Percentiles rank a stretch among this genome's conserved stretches.
Conservation (phyloP, 2,797 vertebrate genomes). For the Apogon hyalosoma region DNA sequence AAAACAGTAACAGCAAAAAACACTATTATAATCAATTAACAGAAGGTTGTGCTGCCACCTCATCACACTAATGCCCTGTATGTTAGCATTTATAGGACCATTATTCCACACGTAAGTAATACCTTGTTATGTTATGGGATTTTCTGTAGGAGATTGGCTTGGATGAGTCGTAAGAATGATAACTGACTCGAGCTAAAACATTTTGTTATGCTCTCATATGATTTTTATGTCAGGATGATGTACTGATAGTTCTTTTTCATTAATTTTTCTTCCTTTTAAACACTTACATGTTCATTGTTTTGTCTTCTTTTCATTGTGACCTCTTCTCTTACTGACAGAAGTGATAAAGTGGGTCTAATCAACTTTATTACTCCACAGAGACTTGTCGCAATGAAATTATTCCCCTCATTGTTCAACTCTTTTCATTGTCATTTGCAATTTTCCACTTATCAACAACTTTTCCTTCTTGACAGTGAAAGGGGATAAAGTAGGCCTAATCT, state of each 20-base stretch:
- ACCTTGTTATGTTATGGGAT: too few relatives aligned
- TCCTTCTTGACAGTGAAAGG: constrained; percentile 32
- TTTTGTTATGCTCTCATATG: too few relatives aligned
- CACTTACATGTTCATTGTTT: constrained; percentile 14
- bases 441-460: constrained; percentile 58
- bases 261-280: constrained; percentile 5
- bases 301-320: constrained; percentile 26
- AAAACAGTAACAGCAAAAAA: too few relatives aligned
- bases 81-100: too few relatives aligned
- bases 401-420: constrained; percentile 29
- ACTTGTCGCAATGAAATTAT: constrained; percentile 47
- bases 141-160: too few relatives aligned
- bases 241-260: neutral
- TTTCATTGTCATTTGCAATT: constrained; percentile 58
- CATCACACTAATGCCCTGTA: too few relatives aligned
- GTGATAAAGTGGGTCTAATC: constrained; percentile 51
- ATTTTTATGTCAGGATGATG: too few relatives aligned
- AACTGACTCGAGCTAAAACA: too few relatives aligned
- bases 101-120: too few relatives aligned
- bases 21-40: too few relatives aligned
- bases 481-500: constrained; percentile 11
- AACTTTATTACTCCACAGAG: constrained; percentile 47
- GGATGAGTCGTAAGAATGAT: too few relatives aligned
- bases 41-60: too few relatives aligned
- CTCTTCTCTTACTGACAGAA: constrained; percentile 43